Evolutionary conservation across 2,797 vertebrate genomes (phyloP).

Genomic region (Poecilia gillii): DNA sequence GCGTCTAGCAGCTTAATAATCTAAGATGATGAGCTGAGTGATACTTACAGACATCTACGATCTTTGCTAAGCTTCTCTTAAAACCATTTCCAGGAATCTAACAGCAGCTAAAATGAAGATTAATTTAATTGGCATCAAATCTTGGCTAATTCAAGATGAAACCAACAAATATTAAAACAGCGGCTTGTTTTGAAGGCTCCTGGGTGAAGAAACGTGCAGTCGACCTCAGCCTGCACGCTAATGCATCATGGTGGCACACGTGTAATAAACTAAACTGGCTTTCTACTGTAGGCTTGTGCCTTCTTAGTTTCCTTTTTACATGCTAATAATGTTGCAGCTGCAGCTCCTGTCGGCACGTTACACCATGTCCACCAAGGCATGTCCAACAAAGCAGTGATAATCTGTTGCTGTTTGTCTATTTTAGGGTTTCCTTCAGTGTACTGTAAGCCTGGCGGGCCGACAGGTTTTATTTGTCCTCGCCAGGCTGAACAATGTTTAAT

Average conservation of each 20-base stretch:
- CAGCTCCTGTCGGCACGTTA: not conserved
- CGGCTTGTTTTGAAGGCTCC: not conserved
- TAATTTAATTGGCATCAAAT: conserved; percentile 22
- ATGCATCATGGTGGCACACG: not conserved
- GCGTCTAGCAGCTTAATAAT: conserved; percentile 43
- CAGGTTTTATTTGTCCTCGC: not conserved
- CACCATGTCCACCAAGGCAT: not conserved
- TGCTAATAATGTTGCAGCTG: not conserved
- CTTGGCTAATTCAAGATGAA: not conserved
- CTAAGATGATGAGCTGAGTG: conserved; percentile 42
- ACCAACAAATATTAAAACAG: not conserved
- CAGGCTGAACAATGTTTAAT: too few species aligned
- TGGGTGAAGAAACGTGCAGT: not conserved
- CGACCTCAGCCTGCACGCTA: not conserved
- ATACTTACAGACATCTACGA: conserved; percentile 42
- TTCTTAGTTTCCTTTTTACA: not conserved
- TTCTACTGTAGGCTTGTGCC: not conserved
- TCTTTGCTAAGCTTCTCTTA: conserved; percentile 57
- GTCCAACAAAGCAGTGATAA: not conserved
- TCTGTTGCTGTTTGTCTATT: not conserved
- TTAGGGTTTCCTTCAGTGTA: not conserved
- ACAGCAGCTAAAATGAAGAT: conserved; percentile 23
- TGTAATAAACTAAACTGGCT: not conserved
- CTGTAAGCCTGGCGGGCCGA: not conserved
- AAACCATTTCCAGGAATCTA: conserved; percentile 30